phyloP scores from a whole-genome alignment of 1,140 invertebrate genomes.

The Diplogasteroides magnus region DNA sequence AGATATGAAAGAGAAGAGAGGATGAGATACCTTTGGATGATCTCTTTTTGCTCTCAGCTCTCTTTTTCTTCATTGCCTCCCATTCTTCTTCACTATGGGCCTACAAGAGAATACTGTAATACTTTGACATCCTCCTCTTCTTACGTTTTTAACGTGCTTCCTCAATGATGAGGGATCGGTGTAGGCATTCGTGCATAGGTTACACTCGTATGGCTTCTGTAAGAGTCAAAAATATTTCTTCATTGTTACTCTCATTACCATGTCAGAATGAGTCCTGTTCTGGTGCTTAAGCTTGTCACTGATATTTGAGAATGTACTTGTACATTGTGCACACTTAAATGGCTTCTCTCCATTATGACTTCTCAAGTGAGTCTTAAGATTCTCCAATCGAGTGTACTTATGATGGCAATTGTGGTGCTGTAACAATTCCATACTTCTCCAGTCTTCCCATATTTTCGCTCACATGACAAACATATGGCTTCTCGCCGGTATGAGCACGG shows the following conservation, averaged over 20 bases:
- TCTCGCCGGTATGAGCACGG: conserved; percentile 94
- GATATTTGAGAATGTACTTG: conserved; percentile 96
- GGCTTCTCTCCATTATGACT: conserved; percentile 91
- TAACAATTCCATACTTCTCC: too few species aligned
- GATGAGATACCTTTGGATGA: too few species aligned
- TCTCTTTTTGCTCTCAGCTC: too few species aligned
- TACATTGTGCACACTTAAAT: conserved; percentile 90
- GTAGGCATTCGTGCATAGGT: conserved; percentile 89
- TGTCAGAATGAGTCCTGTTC: conserved; percentile 94
- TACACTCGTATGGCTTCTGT: conserved; percentile 96
- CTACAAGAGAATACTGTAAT: too few species aligned
- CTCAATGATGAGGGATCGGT: conserved; percentile 87
- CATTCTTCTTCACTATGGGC: conserved; percentile 96
- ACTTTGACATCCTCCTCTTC: too few species aligned
- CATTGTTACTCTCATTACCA: conserved; percentile 64
- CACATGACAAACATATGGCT: conserved; percentile 97
- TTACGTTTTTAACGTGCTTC: conserved; percentile 97
- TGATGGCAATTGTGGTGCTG: conserved; percentile 96
- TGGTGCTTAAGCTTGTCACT: conserved; percentile 97
- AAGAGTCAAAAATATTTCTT: background rate
- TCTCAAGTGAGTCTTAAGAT: conserved; percentile 87
- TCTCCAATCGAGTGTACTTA: conserved; percentile 91
- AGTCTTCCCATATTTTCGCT: too few species aligned
- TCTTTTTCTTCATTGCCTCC: conserved; percentile 97
- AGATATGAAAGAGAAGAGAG: too few species aligned